Percentiles rank a stretch among this genome's conserved stretches.
phyloP scores from a whole-genome alignment of 2,888 invertebrate genomes.

The Diadegma fenestrale region DNA sequence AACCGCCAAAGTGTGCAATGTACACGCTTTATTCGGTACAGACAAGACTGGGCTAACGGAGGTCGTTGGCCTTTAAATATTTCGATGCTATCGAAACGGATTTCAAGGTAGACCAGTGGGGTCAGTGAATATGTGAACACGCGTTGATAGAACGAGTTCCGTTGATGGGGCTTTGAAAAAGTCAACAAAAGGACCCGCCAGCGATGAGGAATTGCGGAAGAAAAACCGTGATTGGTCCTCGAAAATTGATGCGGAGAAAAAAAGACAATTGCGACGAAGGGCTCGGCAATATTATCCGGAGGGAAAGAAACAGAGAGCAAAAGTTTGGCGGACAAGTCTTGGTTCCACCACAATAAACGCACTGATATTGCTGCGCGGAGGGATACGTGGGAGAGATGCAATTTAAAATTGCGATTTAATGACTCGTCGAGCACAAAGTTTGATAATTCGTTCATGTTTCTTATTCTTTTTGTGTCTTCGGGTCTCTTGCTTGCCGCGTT shows the following conservation, averaged over 20 bases:
- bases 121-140: background rate
- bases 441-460: slow-evolving; percentile 63
- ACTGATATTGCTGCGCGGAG: slow-evolving; percentile 36
- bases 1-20: background rate
- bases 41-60: background rate
- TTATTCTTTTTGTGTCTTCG: slow-evolving; percentile 34
- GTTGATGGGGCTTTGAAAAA: background rate
- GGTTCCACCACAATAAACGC: slow-evolving; percentile 12
- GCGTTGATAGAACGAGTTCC: background rate
- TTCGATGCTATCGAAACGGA: slow-evolving; percentile 24
- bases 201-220: background rate
- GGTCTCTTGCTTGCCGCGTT: slow-evolving; percentile 7
- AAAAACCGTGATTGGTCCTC: slow-evolving; percentile 11
- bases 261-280: slow-evolving; percentile 40
- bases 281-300: slow-evolving; percentile 24
- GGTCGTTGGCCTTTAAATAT: slow-evolving; percentile 39
- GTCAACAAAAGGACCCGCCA: background rate
- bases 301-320: slow-evolving; percentile 8
- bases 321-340: slow-evolving; percentile 24
- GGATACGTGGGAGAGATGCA: slow-evolving; percentile 65
- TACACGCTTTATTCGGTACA: background rate
- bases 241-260: slow-evolving; percentile 48
- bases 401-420: slow-evolving; percentile 69
- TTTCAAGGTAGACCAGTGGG: background rate
- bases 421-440: slow-evolving; percentile 59